Evolutionary conservation across 2,888 invertebrate genomes (phyloP), one percentile per base, ranked within the genome.

Genomic region (Spilosoma lubricipeda): DNA sequence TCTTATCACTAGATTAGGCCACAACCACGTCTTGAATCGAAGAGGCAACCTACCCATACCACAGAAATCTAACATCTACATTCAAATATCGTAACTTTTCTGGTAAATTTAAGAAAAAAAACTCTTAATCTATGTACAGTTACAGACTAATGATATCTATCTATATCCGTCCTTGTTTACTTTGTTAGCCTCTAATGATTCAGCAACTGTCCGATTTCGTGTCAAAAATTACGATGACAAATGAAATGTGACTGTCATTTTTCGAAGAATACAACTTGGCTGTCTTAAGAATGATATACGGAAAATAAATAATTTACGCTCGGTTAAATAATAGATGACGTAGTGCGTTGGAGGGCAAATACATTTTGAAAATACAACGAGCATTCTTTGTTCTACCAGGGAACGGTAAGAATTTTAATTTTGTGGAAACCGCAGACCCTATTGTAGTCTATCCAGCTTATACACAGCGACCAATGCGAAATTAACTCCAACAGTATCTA

Each of bases 351-450:
- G 74, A 73, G 77, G 78, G 77, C 74, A 84, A 84, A 84, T 78
- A 72, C 75, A 75, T 74, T 76, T 77, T 77, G 79, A 80, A 77
- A 81, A 83, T 80, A 85, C 82, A 84, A 77, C 80, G 72, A 80
- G 77, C 81, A 83, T 85, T 85, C 84, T 81, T 82, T 84, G 80
- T 84, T 83, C 71, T 70, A 77, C 71, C 71, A 65, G 70, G 74
- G 77, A 78, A 78, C 73, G 84, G 52, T 64, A 77, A 75, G 82
- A 86, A 87, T 88, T 86, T 86, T 86, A 87, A 88, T 87, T 45
- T 86, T 83, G 85, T 80, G 74, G 75, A 83, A 83, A 78, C 77
- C 80, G 69, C 77, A 77, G 75, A 66, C 77, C 76, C 80, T 75
- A 82, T 83, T 82, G 82, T 83, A 81, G 74, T 74, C 76, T 73